A percentile compares a stretch with the other conserved stretches of the same genome.
These are phyloP conservation scores for Arion vulgaris DNA, from an alignment of 1,140 invertebrate species.

Conservation along the genomic window DNA sequence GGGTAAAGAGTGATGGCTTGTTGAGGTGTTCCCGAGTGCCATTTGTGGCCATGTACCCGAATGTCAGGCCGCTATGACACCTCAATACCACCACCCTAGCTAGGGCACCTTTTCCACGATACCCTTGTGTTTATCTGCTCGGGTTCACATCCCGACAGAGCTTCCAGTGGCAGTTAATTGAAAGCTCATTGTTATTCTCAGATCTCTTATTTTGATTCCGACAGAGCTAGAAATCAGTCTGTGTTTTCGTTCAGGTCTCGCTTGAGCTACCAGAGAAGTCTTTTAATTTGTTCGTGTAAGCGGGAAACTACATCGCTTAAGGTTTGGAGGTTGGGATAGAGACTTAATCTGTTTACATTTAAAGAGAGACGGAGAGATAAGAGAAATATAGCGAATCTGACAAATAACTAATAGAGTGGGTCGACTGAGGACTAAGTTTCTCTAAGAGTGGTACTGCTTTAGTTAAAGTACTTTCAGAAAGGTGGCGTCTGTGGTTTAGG, in stretches of 20 bases:
- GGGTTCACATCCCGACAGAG: neutral
- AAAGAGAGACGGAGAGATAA: neutral
- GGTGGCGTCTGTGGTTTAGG: too few species aligned
- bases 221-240: neutral
- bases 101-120: neutral
- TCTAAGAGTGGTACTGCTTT: neutral
- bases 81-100: constrained; percentile 8
- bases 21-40: neutral
- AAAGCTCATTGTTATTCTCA: neutral
- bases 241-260: constrained; percentile 4
- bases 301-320: neutral
- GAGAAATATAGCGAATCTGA: too few species aligned
- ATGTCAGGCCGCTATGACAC: constrained; percentile 7
- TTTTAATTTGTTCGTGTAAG: neutral
- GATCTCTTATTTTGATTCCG: constrained; percentile 8
- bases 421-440: neutral
- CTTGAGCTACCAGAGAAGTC: neutral
- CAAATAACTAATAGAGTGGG: neutral
- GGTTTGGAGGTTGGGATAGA: neutral
- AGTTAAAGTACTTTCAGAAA: too few species aligned
- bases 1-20: neutral
- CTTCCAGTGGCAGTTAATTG: constrained; percentile 7
- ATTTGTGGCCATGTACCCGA: neutral
- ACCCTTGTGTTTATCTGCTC: neutral
- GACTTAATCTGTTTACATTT: neutral